Conservation (phyloP, 1,140 invertebrate genomes). For the Pissodes strobi region DNA sequence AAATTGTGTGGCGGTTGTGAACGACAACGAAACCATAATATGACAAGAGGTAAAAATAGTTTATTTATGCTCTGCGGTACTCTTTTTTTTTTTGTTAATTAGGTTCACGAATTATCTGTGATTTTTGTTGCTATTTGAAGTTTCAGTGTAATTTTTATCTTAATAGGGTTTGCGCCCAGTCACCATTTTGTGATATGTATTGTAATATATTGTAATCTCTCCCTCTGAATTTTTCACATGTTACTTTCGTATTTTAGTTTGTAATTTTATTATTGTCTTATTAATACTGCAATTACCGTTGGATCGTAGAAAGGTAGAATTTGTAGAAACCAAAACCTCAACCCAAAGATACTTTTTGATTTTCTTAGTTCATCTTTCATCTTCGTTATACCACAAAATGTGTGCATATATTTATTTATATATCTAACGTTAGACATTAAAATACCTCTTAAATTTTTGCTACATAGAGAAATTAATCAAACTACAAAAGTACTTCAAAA, state of each 20-base stretch:
- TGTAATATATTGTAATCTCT: slow-evolving; percentile 47
- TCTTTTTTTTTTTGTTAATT: slow-evolving; percentile 31
- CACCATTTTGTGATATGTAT: slow-evolving; percentile 50
- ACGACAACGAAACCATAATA: slow-evolving; percentile 26
- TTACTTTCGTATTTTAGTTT: slow-evolving; percentile 16
- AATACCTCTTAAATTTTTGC: no score
- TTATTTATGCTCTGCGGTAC: slow-evolving; percentile 29
- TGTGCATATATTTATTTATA: no score
- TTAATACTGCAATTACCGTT: slow-evolving; percentile 12
- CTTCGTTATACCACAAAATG: no score
- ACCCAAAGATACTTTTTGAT: no score
- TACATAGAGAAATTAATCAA: no score
- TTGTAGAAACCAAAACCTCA: no score
- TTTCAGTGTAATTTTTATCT: slow-evolving; percentile 36
- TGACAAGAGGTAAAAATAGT: slow-evolving; percentile 8
- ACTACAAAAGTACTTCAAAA: no score
- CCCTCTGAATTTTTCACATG: neutral
- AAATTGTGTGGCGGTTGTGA: slow-evolving; percentile 28
- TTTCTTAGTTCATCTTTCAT: no score
- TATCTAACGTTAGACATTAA: no score
- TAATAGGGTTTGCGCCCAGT: slow-evolving; percentile 41
- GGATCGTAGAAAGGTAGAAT: no score
- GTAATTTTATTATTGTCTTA: neutral
- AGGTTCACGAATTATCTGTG: slow-evolving; percentile 43
- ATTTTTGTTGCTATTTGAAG: slow-evolving; percentile 44